Evolutionary conservation across 2,113 vertebrate genomes (phyloP), one percentile per base, ranked within the genome.

Genomic region (Fukomys damarensis): DNA sequence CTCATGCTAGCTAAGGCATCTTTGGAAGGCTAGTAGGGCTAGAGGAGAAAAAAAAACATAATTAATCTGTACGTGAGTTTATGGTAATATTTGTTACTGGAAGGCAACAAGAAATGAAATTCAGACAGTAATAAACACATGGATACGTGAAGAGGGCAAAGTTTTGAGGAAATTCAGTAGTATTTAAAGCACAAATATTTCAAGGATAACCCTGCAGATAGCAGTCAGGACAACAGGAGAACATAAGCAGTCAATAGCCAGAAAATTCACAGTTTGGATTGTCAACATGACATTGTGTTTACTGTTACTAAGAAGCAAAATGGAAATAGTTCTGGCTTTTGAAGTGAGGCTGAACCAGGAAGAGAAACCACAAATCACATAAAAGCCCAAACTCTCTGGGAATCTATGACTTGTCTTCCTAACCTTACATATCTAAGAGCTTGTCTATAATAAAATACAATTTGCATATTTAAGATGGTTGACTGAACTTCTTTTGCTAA

Each of bases 91-190:
- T 93, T 96, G 58, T 72, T 59, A 81, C 63, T 32, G 35, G 22
- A 66, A 96, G 72, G 72, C 58, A 94, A 58, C 61, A 30, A 94
- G 70, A 94, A 96, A 94, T 30, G 32, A 87, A 77, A 80, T 68
- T 38, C 19, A 72, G 59, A 65, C 7, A 90, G 54, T 16, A 80
- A 35, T 72, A 65, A 49, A 80, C 58, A 89, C 11, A 11, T 11
- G 43, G 56, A 89, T 41, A 70, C 35, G 9, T 28, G 30, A 81
- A 70, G 17, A 85, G 43, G 41, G 77, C 19, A 77, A 59, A 46
- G 77, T 83, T 89, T 77, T 82, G 72, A 93, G 86, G 86, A 83
- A 94, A 66, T 63, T 41, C 11, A 52, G 38, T 77, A 32, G 32
- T 26, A 65, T 77, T 87, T 82, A 88, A 95, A 91, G 72, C 14